phyloP scores from a whole-genome alignment of 2,797 vertebrate species.

The Pangasius larnaudii region DNA sequence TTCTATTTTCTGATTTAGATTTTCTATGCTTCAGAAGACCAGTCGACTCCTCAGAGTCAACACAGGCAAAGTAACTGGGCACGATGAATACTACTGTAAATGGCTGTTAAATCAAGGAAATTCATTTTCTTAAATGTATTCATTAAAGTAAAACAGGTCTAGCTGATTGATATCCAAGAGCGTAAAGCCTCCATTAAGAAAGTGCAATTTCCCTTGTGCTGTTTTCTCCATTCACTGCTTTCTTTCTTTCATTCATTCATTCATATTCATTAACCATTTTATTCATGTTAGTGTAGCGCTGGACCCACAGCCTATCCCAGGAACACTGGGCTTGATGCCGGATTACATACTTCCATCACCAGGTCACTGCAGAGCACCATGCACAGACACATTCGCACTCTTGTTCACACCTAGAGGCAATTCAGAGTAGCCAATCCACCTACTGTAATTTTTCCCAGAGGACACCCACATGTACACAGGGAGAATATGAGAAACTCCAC shows the following conservation, averaged over 20 bases:
- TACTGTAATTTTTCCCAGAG: neutral
- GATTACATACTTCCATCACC: neutral
- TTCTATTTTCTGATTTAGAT: neutral
- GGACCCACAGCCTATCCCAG: neutral
- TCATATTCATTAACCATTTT: neutral
- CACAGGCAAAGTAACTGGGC: neutral
- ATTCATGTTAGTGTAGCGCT: too few species aligned
- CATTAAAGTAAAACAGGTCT: constrained; percentile 6
- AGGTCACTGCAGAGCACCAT: neutral
- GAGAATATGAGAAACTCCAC: neutral
- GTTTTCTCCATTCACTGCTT: neutral
- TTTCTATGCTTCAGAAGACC: neutral
- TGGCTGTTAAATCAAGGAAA: neutral
- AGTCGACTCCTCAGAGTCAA: neutral
- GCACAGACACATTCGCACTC: neutral
- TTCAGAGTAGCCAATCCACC: neutral
- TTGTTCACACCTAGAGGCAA: neutral
- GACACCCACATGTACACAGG: neutral
- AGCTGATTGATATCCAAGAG: neutral
- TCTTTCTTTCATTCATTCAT: neutral
- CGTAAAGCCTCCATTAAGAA: neutral
- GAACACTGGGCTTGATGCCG: neutral
- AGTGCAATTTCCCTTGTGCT: neutral
- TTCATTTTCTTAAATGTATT: constrained; percentile 7
- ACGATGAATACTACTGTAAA: constrained; percentile 7